These are phyloP conservation scores for Nylanderia fulva DNA, from an alignment of 1,140 invertebrate genomes.

Conservation along the genomic window DNA sequence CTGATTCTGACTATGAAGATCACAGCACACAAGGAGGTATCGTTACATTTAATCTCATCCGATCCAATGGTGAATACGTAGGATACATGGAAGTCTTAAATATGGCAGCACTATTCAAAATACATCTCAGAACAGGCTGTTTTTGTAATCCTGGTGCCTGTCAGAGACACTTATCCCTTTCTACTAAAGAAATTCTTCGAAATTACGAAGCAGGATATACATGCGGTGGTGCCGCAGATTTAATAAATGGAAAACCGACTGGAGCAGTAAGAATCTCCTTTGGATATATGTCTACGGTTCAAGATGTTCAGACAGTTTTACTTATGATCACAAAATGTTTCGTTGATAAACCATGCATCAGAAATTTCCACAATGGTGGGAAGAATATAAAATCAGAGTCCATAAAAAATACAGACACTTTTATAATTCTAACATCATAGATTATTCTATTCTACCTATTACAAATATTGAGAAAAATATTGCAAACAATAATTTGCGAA, in stretches of 20 bases:
- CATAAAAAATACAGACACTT: conserved; percentile 58
- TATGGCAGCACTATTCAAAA: conserved; percentile 94
- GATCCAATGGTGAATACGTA: conserved; percentile 92
- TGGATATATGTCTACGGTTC: conserved; percentile 94
- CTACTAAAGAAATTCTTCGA: conserved; percentile 89
- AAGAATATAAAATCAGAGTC: conserved; percentile 56
- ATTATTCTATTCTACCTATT: neutral
- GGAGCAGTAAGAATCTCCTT: conserved; percentile 97
- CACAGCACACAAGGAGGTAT: conserved; percentile 91
- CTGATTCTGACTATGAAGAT: conserved; percentile 89
- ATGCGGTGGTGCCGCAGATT: conserved; percentile 96
- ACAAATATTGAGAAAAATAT: neutral
- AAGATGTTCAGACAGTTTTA: conserved; percentile 91
- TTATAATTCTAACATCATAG: conserved; percentile 32
- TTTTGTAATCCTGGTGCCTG: conserved; percentile 99
- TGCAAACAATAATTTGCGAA: neutral
- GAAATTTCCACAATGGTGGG: conserved; percentile 77
- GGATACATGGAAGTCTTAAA: conserved; percentile 96
- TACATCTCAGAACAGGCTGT: conserved; percentile 96
- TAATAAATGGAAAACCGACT: conserved; percentile 95
- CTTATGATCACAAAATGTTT: conserved; percentile 91
- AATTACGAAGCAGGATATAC: conserved; percentile 96
- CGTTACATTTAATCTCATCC: conserved; percentile 95
- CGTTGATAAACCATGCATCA: conserved; percentile 82
- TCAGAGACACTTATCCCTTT: conserved; percentile 92